These are phyloP conservation scores for Engraulis encrasicolus DNA, from an alignment of 2,113 vertebrate genomes.

Conservation along the genomic window DNA sequence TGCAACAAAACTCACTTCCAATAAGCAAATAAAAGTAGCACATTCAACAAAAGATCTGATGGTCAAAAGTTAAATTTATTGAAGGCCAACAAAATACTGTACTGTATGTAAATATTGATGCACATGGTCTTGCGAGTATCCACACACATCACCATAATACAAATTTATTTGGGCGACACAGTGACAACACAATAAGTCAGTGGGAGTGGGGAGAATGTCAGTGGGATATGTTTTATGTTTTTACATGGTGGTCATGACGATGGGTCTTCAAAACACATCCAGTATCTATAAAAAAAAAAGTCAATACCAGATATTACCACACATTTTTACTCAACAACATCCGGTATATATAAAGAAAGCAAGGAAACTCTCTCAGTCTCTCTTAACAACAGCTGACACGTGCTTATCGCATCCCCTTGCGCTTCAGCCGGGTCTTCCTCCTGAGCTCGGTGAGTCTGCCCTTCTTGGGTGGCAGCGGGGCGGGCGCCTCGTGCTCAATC, in stretches of 20 bases:
- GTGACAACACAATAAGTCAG: background rate
- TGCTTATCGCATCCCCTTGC: conserved; percentile 37
- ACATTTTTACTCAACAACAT: background rate
- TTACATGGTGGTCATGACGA: too few relatives aligned
- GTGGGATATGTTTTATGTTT: background rate
- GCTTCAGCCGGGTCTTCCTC: conserved; percentile 44
- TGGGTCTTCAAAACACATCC: too few relatives aligned
- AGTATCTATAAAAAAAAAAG: too few relatives aligned
- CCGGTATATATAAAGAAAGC: background rate
- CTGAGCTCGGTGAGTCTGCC: conserved; percentile 73
- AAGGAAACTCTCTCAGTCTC: background rate
- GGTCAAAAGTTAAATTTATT: background rate
- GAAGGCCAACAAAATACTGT: background rate
- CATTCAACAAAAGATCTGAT: background rate
- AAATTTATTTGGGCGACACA: background rate
- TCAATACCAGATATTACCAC: too few relatives aligned
- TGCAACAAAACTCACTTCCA: too few relatives aligned
- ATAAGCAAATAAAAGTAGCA: too few relatives aligned
- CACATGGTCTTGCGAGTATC: background rate
- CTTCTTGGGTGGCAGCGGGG: conserved; percentile 74
- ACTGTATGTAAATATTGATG: background rate
- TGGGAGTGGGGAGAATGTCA: background rate
- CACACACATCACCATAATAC: background rate
- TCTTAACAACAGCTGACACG: background rate
- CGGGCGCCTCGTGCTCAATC: conserved; percentile 80